Conservation (phyloP, 1,140 invertebrate species). For the Trinorchestia longiramus region DNA sequence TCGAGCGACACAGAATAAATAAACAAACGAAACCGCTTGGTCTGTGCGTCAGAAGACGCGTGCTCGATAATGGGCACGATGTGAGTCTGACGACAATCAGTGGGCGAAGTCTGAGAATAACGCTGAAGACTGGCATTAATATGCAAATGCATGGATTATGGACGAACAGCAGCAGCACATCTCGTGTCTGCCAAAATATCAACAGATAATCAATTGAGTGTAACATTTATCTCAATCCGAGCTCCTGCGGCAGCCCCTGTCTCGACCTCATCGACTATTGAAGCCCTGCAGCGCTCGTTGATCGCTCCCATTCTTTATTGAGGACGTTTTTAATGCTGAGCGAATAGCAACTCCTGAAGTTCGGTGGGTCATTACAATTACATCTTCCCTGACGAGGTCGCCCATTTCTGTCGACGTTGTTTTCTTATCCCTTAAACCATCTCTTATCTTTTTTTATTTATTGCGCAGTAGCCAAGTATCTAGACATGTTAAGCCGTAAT, state of each 20-base stretch:
- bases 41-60: not conserved
- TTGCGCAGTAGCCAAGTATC: too few species aligned
- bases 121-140: not conserved
- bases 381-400: not conserved
- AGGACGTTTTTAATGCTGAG: not conserved
- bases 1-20: not conserved
- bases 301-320: not conserved
- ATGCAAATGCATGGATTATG: not conserved
- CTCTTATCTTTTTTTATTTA: not conserved
- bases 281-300: not conserved
- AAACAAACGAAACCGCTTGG: not conserved
- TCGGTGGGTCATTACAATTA: not conserved
- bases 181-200: not conserved
- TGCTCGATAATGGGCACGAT: not conserved
- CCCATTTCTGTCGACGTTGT: not conserved
- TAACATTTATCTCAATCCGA: not conserved
- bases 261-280: not conserved
- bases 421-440: not conserved
- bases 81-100: not conserved
- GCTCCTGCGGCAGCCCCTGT: not conserved
- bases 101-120: not conserved
- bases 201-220: not conserved
- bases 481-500: too few species aligned
- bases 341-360: not conserved
- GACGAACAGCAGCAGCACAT: not conserved